These are phyloP conservation scores for Laterallus jamaicensis DNA, from an alignment of 2,113 vertebrate species.

Conservation along the genomic window DNA sequence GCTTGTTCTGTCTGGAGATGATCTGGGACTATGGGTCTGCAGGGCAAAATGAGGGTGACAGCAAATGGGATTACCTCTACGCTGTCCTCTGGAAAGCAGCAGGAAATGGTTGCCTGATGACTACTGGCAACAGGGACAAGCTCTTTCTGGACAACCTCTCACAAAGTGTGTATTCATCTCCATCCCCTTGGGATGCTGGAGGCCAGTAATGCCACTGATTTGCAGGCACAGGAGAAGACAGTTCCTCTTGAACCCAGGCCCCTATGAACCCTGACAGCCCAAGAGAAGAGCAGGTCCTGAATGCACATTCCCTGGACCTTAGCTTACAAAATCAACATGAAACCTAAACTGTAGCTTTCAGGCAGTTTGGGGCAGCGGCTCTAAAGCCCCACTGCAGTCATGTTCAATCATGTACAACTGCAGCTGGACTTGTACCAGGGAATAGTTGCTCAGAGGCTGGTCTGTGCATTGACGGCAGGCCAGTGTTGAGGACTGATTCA, in stretches of 20 bases:
- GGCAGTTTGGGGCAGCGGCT: neutral
- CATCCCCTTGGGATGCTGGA: neutral
- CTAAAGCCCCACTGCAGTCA: neutral
- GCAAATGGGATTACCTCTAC: neutral
- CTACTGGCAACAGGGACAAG: neutral
- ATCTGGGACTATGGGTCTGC: neutral
- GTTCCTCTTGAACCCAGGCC: neutral
- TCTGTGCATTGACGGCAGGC: no score
- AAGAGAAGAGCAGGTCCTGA: neutral
- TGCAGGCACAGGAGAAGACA: neutral
- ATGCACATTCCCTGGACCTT: neutral
- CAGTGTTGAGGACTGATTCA: neutral
- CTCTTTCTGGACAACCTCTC: neutral
- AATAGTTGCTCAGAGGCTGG: neutral
- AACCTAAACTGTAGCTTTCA: neutral
- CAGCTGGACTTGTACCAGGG: neutral
- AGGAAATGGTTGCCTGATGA: neutral
- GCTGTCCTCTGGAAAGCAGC: neutral
- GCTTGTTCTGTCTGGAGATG: neutral
- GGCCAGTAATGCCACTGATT: neutral
- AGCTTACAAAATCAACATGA: neutral
- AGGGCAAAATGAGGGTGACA: neutral
- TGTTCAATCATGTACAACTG: rapidly evolving
- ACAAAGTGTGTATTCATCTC: neutral
- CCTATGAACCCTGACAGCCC: neutral